Evolutionary conservation across 2,113 vertebrate species (phyloP), one percentile per base, ranked within the genome.

Genomic region (chimpanzee (Pan troglodytes)): DNA sequence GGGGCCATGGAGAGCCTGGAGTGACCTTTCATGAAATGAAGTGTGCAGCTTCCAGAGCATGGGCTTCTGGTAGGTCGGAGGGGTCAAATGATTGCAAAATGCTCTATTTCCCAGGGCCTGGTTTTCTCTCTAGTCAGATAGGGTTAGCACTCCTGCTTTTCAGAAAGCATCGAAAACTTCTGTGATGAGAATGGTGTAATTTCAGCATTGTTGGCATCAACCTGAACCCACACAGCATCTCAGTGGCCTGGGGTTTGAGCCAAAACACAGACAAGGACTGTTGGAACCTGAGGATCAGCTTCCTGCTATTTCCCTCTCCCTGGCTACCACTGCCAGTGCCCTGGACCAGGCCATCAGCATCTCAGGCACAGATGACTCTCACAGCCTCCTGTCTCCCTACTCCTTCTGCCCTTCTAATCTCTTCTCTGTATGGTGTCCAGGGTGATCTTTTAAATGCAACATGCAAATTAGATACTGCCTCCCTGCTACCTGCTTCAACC

Each of bases 1-100:
- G 87, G 76, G 85, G 70, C 93, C 83, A n/a, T 2, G 0, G 92
- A 73, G 88, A 80, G 52, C 84, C 72, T 55, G 83, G 94, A 48
- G 73, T 64, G 87, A 95, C 38, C 32, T 88, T 78, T 50, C 45
- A 38, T 0, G 30, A 78, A 94, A 84, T n/a, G 82, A 93, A 94
- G 88, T 0, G 2, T 23, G 35, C 14, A 8, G 64, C 72, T 92
- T 59, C 75, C 3, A 14, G 27, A 72, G 70, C 45, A 7, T 12
- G 16, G 55, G 48, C 23, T 84, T 35, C 59, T 64, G 86, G 92
- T 57, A 75, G 57, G 57, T 20, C 18, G 3, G 38, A 13, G 52
- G n/a, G 50, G 72, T 76, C 38, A 12, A 43, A 20, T 11, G 35
- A 92, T 0, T 25, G 35, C 50, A 97, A 92, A 95, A 22, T 17